These are phyloP conservation scores for Drosophila barbarae DNA, from an alignment of 2,888 invertebrate species.

Conservation along the genomic window DNA sequence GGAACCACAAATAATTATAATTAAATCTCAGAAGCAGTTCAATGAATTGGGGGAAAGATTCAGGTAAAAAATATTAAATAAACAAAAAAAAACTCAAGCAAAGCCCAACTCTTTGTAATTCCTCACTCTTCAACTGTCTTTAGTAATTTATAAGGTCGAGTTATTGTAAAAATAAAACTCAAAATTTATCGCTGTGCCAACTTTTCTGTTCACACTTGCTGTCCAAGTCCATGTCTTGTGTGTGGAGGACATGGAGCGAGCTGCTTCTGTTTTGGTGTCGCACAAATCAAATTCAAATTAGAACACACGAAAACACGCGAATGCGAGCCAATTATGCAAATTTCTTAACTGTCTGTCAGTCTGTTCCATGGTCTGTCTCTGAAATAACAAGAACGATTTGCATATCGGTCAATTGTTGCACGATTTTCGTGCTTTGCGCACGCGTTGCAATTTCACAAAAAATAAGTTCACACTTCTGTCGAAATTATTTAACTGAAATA, in stretches of 20 bases:
- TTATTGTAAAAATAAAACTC: constrained; percentile 1
- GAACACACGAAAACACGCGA: constrained; percentile 58
- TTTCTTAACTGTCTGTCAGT: constrained; percentile 16
- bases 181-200: constrained; percentile 32
- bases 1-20: neutral
- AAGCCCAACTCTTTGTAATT: neutral
- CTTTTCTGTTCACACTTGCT: constrained; percentile 41
- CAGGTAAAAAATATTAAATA: neutral
- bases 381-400: constrained; percentile 51
- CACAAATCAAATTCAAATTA: constrained; percentile 56
- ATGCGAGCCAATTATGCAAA: constrained; percentile 67
- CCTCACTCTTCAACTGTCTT: neutral
- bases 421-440: constrained; percentile 51
- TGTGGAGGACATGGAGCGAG: constrained; percentile 8
- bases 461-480: constrained; percentile 28
- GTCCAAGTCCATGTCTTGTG: constrained; percentile 18
- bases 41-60: neutral
- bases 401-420: constrained; percentile 72
- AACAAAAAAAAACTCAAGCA: no score
- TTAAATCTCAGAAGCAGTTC: neutral
- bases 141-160: constrained; percentile 1
- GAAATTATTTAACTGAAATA: constrained; percentile 5
- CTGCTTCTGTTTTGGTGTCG: constrained; percentile 58
- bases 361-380: constrained; percentile 47
- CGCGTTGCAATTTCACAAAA: constrained; percentile 59